Evolutionary conservation across 2,888 invertebrate genomes (phyloP), one percentile per base, ranked within the genome.

Genomic region (Yponomeuta plumbellus): DNA sequence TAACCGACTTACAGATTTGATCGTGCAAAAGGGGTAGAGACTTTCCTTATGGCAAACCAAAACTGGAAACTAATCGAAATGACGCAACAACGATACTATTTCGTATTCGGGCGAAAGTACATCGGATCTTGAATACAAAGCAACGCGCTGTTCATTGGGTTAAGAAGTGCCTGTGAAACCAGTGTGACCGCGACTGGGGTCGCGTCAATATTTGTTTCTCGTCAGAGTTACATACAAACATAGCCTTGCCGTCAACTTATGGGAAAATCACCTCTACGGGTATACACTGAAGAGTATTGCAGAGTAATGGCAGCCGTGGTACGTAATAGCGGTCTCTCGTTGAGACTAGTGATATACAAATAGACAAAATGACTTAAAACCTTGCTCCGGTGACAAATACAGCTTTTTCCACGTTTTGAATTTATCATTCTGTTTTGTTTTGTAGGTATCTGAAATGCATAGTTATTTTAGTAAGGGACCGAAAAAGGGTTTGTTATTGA

Each of bases 121-220:
- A 13, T 5, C 17, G 17, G 8, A 52, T 52, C 17, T 13, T 52
- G 44, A 52, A 52, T 52, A 52, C 44, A 17, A 52, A 52, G 44
- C 44, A 44, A 13, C 44, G 17, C 13, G 44, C 34, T 52, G 44
- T 52, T 52, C 44, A 52, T 52, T 17, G 59, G 22, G 59, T 23
- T 59, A 59, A 59, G 59, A 59, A 59, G 59, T 23, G 17, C 44
- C 44, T 52, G 59, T 59, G 59, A 59, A 59, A 59, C 59, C 59
- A 23, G 11, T 59, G 59, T 22, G 10, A 59, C 59, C 59, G 59
- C 59, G 4, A 59, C 59, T 22, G 21, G 59, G 22, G 13, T 23
- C 11, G 71, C 73, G 79, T 76, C 80, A 82, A 81, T 87, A 83
- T 88, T 88, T 85, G 80, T 78, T 82, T 86, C 84, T 86, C 44